Conservation (phyloP, 1,140 invertebrate species). For the Zaprionus nigranus region DNA sequence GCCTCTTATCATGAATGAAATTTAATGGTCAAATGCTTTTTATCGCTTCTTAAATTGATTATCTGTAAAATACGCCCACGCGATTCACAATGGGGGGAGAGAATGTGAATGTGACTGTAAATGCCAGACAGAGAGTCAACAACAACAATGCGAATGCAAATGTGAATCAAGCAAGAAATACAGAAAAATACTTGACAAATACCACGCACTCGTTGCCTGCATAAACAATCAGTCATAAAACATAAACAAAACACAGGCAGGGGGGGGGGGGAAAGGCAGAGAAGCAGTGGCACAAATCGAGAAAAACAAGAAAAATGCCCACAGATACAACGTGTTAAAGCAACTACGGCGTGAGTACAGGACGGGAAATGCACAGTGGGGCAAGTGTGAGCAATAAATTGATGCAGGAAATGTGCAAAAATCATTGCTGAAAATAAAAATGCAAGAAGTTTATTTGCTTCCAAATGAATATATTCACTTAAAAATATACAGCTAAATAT, state of each 20-base stretch:
- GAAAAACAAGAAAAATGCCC: slow-evolving; percentile 39
- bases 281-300: slow-evolving; percentile 16
- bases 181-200: slow-evolving; percentile 58
- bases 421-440: neutral
- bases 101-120: slow-evolving; percentile 52
- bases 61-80: slow-evolving; percentile 72
- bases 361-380: slow-evolving; percentile 31
- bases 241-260: slow-evolving; percentile 49
- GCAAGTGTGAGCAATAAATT: neutral
- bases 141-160: slow-evolving; percentile 58
- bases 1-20: slow-evolving; percentile 54
- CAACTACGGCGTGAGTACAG: slow-evolving; percentile 20
- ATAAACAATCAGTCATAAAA: slow-evolving; percentile 77
- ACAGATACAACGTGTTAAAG: slow-evolving; percentile 25
- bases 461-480: too few species aligned
- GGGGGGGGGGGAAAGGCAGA: neutral
- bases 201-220: slow-evolving; percentile 51
- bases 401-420: neutral
- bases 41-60: slow-evolving; percentile 74
- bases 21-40: slow-evolving; percentile 69
- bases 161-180: slow-evolving; percentile 32
- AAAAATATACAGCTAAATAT: too few species aligned
- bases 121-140: slow-evolving; percentile 7
- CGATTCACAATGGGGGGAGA: slow-evolving; percentile 42
- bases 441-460: too few species aligned